These are phyloP conservation scores for Chrysemys picta DNA, from an alignment of 2,113 vertebrate genomes.

Conservation along the genomic window DNA sequence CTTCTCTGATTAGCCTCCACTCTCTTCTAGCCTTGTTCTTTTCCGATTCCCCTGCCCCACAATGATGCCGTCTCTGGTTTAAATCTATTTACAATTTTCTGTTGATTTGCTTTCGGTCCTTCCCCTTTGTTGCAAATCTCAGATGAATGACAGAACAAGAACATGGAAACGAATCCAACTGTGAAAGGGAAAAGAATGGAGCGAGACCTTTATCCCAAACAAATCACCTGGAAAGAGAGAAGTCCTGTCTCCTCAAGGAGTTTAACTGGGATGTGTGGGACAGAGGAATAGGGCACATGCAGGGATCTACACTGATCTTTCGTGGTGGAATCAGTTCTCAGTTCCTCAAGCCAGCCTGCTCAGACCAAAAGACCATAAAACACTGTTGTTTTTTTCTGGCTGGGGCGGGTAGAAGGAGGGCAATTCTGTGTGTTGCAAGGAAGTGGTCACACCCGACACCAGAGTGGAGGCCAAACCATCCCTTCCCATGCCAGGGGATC, in stretches of 20 bases:
- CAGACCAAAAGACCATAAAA: neutral
- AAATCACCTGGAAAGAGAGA: neutral
- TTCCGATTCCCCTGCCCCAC: neutral
- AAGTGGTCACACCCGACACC: neutral
- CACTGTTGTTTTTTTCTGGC: neutral
- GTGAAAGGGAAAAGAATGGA: neutral
- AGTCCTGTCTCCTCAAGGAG: neutral
- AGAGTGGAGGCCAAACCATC: neutral
- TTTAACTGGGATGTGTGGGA: neutral
- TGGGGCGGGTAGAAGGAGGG: neutral
- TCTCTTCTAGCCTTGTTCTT: neutral
- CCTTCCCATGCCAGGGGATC: neutral
- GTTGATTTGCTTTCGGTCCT: neutral
- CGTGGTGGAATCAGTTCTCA: neutral
- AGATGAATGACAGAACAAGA: too few relatives aligned
- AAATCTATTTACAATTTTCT: neutral
- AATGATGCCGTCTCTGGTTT: neutral
- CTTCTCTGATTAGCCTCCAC: slow-evolving; percentile 66
- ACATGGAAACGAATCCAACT: neutral
- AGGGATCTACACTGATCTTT: neutral
- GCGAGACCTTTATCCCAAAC: too few relatives aligned
- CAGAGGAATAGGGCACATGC: neutral
- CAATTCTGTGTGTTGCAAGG: neutral
- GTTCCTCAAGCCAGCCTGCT: neutral
- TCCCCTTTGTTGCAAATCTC: neutral